Evolutionary conservation across 2,797 vertebrate species (phyloP), one percentile per base, ranked within the genome.

Genomic region (Acrocephalus scirpaceus): DNA sequence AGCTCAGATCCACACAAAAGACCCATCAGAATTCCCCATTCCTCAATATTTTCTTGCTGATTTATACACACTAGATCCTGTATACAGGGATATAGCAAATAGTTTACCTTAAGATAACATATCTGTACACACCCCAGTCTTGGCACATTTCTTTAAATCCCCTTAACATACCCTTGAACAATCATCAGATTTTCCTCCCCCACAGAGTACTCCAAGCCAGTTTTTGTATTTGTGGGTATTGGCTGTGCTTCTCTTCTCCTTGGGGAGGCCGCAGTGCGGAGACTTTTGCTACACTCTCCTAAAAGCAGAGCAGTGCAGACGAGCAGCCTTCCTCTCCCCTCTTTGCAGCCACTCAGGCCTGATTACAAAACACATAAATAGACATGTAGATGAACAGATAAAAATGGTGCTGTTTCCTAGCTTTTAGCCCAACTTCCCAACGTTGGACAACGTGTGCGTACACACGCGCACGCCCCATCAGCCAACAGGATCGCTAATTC

Each of bases 361-460:
- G 23, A 17, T 72, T 64, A 44, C 58, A 42, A 38, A 62, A 45
- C 13, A 27, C 61, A 23, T 5, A 6, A 45, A 44, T 3, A 18
- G 61, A 1, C 56, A 7, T 40, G 25, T 6, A 60, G 76, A 40
- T 65, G 36, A 47, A 4, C 10, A 57, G 84, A 57, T 65, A 44
- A 47, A 78, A 66, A 9, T 0, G 11, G 64, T 21, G 66, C 50
- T 9, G 19, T 51, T 76, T 40, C 32, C 53, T 78, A 50, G 64
- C 64, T 53, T 16, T 5, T 20, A 30, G 67, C 25, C 53, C 65
- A 20, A 0, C 61, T 91, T 71, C 4, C 72, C 90, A 5, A 0
- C 1, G 0, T 10, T 19, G 11, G 53, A 7, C 44, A 64, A 56
- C 56, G 22, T 38, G 27, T 36, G 58, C 0, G 47, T 5, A 11